Evolutionary conservation across 2,888 invertebrate genomes (phyloP), one percentile per base, ranked within the genome.

Genomic region (Harmothoe impar): DNA sequence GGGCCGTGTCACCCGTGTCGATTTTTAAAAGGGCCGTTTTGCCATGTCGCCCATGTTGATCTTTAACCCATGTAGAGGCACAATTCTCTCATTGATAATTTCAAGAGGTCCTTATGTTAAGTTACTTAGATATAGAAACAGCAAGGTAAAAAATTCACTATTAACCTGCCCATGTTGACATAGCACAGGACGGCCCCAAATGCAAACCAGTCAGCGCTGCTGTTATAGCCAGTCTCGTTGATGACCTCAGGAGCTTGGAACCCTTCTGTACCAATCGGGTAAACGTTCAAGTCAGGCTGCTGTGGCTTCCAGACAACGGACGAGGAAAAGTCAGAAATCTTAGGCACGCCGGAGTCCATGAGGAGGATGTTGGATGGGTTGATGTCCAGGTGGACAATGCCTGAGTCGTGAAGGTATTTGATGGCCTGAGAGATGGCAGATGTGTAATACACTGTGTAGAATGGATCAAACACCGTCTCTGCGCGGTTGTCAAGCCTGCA

Each of bases 231-330:
- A 12, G 62, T 62, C n/a, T 62, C 62, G 7, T 12, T 20, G 62
- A 62, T 62, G 62, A 62, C n/a, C 62, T 62, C 62, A n/a, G 62
- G 62, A 3, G 62, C 62, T n/a, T 62, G 62, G 62, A n/a, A 62
- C 23, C 62, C 62, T 15, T 20, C 62, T 3, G 62, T 62, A 5
- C 62, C 62, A 3, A 62, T 62, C 15, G 62, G 62, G 20, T 62
- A 62, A 62, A 15, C 62, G 3, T 20, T 5, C 62, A 62, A n/a
- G n/a, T 62, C 20, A n/a, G 12, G 3, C 3, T 62, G 20, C 7
- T 5, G 7, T n/a, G 20, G 20, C 7, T 62, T 20, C 62, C 62
- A 62, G 12, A 12, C 3, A 1, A n/a, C 15, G 23, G 62, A 5
- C 3, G 62, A 62, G 62, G 62, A 62, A n/a, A 62, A 62, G 62